Evolutionary conservation across 2,113 vertebrate species (phyloP).

Genomic region (Myrmecobius fasciatus): DNA sequence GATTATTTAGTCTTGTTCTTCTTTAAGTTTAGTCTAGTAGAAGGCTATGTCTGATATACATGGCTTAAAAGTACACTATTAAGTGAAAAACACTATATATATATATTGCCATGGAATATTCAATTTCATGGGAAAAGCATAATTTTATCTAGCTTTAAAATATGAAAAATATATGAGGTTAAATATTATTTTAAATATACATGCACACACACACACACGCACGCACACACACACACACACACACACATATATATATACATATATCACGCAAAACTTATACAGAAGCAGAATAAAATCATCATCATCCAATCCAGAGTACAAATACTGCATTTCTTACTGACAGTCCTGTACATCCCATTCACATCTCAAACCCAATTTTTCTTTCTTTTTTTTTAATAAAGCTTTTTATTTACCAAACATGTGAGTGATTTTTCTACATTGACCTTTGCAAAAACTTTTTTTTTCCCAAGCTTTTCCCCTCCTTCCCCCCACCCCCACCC

Average conservation of each 20-base stretch:
- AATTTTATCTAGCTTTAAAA: neutral
- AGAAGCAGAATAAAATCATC: neutral
- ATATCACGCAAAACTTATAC: neutral
- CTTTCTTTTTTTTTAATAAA: too few relatives aligned
- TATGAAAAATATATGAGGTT: neutral
- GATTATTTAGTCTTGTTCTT: neutral
- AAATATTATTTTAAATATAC: neutral
- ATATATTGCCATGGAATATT: neutral
- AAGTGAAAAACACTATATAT: neutral
- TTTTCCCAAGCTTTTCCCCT: too few relatives aligned
- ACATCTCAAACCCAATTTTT: neutral
- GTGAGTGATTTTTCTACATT: too few relatives aligned
- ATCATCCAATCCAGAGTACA: neutral
- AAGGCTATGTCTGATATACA: neutral
- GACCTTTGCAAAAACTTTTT: too few relatives aligned
- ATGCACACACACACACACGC: neutral
- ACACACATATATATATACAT: neutral
- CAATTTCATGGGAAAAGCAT: neutral
- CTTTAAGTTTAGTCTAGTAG: neutral
- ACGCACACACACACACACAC: too few relatives aligned
- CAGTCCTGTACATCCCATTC: neutral
- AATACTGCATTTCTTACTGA: neutral
- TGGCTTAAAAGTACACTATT: neutral
- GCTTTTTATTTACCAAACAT: too few relatives aligned
- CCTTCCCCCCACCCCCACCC: too few relatives aligned